phyloP scores from a whole-genome alignment of 2,113 vertebrate species.

The Tonatia bakeri region DNA sequence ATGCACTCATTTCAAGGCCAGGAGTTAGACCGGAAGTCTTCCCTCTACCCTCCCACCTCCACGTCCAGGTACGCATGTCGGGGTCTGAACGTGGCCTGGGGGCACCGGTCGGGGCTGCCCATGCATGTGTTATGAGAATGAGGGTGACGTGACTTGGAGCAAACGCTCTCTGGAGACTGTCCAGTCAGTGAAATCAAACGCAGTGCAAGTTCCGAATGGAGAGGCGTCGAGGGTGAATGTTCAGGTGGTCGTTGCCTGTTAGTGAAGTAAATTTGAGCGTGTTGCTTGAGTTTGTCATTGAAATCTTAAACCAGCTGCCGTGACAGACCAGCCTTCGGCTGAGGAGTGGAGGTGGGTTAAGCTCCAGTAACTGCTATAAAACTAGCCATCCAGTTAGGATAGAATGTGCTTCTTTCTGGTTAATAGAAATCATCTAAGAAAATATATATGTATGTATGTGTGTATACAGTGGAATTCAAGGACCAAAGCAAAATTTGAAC shows the following conservation, averaged over 20 bases:
- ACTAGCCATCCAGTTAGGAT: slow-evolving; percentile 79
- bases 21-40: slow-evolving; percentile 30
- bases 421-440: slow-evolving; percentile 75
- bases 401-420: slow-evolving; percentile 81
- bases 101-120: slow-evolving; percentile 64
- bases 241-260: slow-evolving; percentile 55
- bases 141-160: slow-evolving; percentile 54
- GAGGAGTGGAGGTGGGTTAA: slow-evolving; percentile 65
- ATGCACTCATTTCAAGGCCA: slow-evolving; percentile 62
- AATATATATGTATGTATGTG: slow-evolving; percentile 81
- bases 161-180: slow-evolving; percentile 57
- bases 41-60: background rate
- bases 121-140: slow-evolving; percentile 41
- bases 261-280: slow-evolving; percentile 57
- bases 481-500: slow-evolving; percentile 88
- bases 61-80: slow-evolving; percentile 38
- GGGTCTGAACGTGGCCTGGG: slow-evolving; percentile 50
- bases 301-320: slow-evolving; percentile 77
- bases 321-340: slow-evolving; percentile 74
- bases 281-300: slow-evolving; percentile 75
- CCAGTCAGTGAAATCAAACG: slow-evolving; percentile 60
- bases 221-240: slow-evolving; percentile 65
- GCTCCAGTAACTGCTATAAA: slow-evolving; percentile 76
- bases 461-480: slow-evolving; percentile 82
- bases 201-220: slow-evolving; percentile 63